Conservation (phyloP, 2,888 invertebrate genomes). For the Zhuqinia jingwanae region DNA sequence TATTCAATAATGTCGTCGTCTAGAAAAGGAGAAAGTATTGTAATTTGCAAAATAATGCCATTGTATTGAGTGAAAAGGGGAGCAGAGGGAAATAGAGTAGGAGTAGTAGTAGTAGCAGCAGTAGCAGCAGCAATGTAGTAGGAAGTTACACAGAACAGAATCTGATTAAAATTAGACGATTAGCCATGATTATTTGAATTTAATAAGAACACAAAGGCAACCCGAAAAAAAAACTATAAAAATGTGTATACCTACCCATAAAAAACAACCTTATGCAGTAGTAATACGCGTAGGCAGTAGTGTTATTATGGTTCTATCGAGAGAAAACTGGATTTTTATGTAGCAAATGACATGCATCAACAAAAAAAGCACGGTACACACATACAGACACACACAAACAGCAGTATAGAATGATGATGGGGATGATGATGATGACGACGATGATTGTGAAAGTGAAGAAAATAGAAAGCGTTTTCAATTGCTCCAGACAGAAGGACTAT, state of each 20-base stretch:
- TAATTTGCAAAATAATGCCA: conserved; percentile 56
- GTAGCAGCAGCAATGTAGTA: too few relatives aligned
- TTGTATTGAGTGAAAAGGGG: background rate
- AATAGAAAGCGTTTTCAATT: conserved; percentile 56
- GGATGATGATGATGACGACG: too few relatives aligned
- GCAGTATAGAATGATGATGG: too few relatives aligned
- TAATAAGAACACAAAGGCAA: conserved; percentile 54
- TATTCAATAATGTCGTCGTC: conserved; percentile 42
- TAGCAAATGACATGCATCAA: conserved; percentile 44
- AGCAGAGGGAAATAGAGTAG: background rate
- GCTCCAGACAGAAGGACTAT: conserved; percentile 44
- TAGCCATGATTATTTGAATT: conserved; percentile 66
- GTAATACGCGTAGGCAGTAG: too few relatives aligned
- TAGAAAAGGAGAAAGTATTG: background rate
- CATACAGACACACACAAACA: too few relatives aligned
- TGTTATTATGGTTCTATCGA: too few relatives aligned
- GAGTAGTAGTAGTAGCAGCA: background rate
- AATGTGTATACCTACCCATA: too few relatives aligned
- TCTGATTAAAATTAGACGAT: conserved; percentile 67
- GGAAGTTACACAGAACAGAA: too few relatives aligned
- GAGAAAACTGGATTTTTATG: background rate
- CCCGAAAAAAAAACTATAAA: background rate
- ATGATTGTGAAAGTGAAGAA: conserved; percentile 26
- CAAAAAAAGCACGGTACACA: conserved; percentile 3
- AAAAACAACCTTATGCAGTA: too few relatives aligned